A percentile compares a stretch with the other conserved stretches of the same genome.
Evolutionary conservation across 2,797 vertebrate species (phyloP).

Genomic region (Bovichtus variegatus): DNA sequence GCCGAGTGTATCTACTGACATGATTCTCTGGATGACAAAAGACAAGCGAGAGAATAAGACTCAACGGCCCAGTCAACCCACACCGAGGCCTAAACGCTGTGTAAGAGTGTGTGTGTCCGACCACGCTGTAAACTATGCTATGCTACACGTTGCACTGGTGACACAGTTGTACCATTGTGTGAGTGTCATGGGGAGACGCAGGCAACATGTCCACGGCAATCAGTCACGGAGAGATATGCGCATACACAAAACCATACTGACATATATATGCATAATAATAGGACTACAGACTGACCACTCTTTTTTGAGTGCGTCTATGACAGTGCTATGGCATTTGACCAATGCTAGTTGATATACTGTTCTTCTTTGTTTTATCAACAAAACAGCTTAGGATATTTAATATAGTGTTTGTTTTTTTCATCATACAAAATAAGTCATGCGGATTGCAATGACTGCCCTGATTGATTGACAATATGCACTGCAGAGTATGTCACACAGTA

Average conservation of each 20-base stretch:
- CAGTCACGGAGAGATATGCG: constrained; percentile 12
- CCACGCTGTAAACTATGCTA: constrained; percentile 75
- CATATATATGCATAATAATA: constrained; percentile 9
- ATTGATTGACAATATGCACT: background rate
- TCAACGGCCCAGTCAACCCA: constrained; percentile 57
- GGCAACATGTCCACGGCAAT: constrained; percentile 25
- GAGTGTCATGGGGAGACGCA: constrained; percentile 30
- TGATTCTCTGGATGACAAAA: constrained; percentile 63
- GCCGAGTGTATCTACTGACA: constrained; percentile 51
- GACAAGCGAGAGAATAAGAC: constrained; percentile 43
- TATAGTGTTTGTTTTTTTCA: background rate
- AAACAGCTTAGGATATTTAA: background rate
- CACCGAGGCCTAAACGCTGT: constrained; percentile 39
- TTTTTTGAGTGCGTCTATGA: background rate
- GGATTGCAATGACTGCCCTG: background rate
- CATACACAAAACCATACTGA: background rate
- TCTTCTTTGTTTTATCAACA: constrained; percentile 3
- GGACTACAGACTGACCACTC: background rate
- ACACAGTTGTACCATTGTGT: constrained; percentile 76
- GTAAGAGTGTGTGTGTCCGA: constrained; percentile 46
- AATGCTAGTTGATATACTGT: background rate
- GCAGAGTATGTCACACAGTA: background rate
- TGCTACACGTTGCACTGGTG: constrained; percentile 35
- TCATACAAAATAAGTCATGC: background rate
- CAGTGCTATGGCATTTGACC: background rate